A percentile compares a stretch with the other conserved stretches of the same genome.
These are phyloP conservation scores for Philantomba maxwellii DNA, from an alignment of 2,113 vertebrate species.

Conservation along the genomic window DNA sequence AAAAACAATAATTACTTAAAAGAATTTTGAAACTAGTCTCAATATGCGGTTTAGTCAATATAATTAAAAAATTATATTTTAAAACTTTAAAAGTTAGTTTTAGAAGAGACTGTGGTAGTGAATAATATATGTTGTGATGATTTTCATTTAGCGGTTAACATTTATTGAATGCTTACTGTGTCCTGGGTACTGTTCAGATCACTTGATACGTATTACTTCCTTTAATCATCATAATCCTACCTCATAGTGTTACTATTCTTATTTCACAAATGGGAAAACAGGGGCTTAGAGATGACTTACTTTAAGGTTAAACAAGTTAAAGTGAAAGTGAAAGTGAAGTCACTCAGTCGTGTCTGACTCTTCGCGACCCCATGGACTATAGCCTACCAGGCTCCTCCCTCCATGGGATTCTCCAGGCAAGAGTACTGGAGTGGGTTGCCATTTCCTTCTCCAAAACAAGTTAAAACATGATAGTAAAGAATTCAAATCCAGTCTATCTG, in stretches of 20 bases:
- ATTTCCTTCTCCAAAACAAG: too few species aligned
- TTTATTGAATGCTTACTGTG: background rate
- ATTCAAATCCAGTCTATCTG: conserved; percentile 1
- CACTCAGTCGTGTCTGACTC: too few species aligned
- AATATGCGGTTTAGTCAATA: background rate
- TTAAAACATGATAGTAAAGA: background rate
- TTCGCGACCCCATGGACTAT: too few species aligned
- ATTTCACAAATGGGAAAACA: conserved; percentile 26
- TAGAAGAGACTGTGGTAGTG: background rate
- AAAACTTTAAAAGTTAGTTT: background rate
- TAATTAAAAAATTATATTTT: background rate
- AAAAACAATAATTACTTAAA: background rate
- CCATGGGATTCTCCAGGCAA: too few species aligned
- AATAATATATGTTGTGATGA: background rate
- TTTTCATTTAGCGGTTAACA: background rate
- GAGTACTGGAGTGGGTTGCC: too few species aligned
- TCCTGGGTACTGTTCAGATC: background rate
- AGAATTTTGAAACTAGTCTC: background rate
- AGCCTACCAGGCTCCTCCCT: too few species aligned
- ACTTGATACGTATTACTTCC: background rate
- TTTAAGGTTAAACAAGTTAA: background rate
- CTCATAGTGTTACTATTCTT: background rate
- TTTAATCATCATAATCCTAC: conserved; percentile 26
- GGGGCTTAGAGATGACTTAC: background rate
- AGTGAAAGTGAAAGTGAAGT: too few species aligned